Evolutionary conservation across 2,797 vertebrate genomes (phyloP).

Genomic region (Tauraco hartlaubi): DNA sequence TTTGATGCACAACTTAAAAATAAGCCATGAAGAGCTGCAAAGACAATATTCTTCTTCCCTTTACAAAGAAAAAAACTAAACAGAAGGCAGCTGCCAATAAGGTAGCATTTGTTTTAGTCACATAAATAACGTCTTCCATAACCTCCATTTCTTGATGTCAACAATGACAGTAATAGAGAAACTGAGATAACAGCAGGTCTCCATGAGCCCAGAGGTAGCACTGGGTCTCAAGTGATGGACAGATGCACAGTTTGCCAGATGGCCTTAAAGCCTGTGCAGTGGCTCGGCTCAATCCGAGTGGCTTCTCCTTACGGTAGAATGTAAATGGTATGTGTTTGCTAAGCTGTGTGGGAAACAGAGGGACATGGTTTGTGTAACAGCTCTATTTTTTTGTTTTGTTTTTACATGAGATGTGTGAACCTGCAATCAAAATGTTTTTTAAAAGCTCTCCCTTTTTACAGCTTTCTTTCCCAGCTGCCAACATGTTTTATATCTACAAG

Average conservation of each 20-base stretch:
- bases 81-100: slow-evolving; percentile 29
- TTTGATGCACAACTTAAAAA: neutral
- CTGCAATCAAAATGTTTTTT: neutral
- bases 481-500: neutral
- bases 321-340: neutral
- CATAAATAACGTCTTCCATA: slow-evolving; percentile 1
- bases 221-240: neutral
- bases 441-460: neutral
- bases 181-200: slow-evolving; percentile 2
- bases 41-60: neutral
- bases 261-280: slow-evolving; percentile 21
- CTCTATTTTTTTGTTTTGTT: neutral
- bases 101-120: slow-evolving; percentile 7
- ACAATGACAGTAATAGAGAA: slow-evolving; percentile 43
- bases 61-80: neutral
- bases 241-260: neutral
- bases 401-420: neutral
- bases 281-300: neutral
- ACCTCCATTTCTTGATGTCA: slow-evolving; percentile 34
- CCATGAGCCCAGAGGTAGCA: neutral
- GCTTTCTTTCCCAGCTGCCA: slow-evolving; percentile 7
- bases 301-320: neutral
- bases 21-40: neutral
- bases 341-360: neutral
- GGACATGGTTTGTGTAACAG: neutral